Percentiles rank a stretch among this genome's conserved stretches.
Conservation (phyloP, 2,797 vertebrate genomes). For the Hippopotamyrus pictus region DNA sequence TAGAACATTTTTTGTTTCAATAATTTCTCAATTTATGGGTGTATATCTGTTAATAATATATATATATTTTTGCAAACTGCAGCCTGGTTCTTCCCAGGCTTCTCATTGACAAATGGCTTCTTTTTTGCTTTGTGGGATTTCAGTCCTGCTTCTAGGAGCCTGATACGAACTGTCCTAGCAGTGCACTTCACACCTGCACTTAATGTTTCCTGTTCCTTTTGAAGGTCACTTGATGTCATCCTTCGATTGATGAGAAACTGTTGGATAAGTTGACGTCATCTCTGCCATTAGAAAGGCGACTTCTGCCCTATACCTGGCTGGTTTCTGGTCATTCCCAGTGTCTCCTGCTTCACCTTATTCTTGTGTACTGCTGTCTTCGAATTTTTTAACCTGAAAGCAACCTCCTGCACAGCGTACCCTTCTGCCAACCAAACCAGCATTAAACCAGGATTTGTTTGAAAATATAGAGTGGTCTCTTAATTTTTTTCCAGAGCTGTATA, state of each 20-base stretch:
- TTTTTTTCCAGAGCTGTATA: not conserved
- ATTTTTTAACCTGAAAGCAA: not conserved
- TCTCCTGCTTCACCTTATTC: not conserved
- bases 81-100: not conserved
- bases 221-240: not conserved
- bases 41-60: not conserved
- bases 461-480: not conserved
- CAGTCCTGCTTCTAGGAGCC: not conserved
- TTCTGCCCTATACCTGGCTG: not conserved
- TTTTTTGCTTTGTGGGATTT: not conserved
- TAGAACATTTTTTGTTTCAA: not conserved
- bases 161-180: not conserved
- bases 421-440: not conserved
- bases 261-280: not conserved
- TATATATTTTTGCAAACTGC: not conserved
- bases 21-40: not conserved
- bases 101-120: not conserved
- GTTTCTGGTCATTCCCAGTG: not conserved
- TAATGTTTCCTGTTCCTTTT: not conserved
- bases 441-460: not conserved
- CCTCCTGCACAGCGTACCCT: not conserved
- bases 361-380: not conserved
- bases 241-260: not conserved
- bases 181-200: not conserved
- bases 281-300: not conserved